These are phyloP conservation scores for Clavelina lepadiformis DNA, from an alignment of 23 tunicate species.

Conservation along the genomic window DNA sequence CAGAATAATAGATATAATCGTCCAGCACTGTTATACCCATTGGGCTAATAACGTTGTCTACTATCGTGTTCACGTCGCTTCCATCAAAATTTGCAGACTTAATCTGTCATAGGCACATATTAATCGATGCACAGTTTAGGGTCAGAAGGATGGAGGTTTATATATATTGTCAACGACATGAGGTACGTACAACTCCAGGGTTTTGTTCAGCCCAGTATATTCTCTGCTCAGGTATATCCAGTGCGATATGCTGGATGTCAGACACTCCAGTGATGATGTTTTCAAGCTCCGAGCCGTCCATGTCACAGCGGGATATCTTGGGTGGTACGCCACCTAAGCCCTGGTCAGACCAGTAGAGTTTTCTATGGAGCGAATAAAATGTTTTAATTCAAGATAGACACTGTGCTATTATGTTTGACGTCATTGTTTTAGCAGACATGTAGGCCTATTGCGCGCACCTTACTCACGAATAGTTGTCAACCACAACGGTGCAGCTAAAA, in stretches of 20 bases:
- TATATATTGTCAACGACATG: too few species aligned
- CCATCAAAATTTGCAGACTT: conserved; percentile 44
- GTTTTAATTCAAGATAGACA: too few species aligned
- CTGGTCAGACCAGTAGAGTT: conserved; percentile 70
- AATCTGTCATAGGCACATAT: too few species aligned
- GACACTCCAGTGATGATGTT: conserved; percentile 50
- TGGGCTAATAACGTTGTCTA: conserved; percentile 38
- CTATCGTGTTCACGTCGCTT: conserved; percentile 19
- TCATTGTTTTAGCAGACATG: too few species aligned
- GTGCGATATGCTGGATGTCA: conserved; percentile 56
- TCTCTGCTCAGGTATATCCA: conserved; percentile 33
- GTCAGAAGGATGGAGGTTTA: too few species aligned
- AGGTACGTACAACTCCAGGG: conserved; percentile 37
- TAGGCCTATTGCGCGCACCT: too few species aligned
- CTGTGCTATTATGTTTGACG: too few species aligned
- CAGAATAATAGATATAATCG: conserved; percentile 68
- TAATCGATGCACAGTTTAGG: too few species aligned
- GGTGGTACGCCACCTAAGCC: conserved; percentile 56
- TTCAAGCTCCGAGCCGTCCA: conserved; percentile 52
- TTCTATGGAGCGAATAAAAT: conserved; percentile 27
- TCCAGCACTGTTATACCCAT: conserved; percentile 65
- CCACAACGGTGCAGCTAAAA: too few species aligned
- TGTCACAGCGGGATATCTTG: conserved; percentile 54
- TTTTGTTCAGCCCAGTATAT: conserved; percentile 66
- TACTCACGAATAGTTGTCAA: not conserved